Conservation (phyloP, 1,140 invertebrate species). For the Musca vetustissima region DNA sequence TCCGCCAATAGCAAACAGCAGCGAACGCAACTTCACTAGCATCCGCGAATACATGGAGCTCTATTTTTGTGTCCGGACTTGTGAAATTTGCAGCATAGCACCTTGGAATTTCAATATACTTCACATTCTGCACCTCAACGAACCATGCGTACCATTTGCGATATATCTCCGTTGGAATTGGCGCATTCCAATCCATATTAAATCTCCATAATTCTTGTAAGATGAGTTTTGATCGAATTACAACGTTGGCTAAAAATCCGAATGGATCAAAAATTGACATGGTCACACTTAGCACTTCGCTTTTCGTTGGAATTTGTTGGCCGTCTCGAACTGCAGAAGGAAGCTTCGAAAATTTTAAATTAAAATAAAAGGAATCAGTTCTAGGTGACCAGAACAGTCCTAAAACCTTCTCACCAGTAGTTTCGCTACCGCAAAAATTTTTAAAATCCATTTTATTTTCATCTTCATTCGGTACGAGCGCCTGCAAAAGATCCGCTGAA, state of each 20-base stretch:
- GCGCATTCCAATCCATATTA: constrained; percentile 5
- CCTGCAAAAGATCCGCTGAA: neutral
- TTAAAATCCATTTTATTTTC: neutral
- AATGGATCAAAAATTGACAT: constrained; percentile 15
- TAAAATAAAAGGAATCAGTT: neutral
- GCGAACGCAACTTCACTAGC: neutral
- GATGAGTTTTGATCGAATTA: constrained; percentile 1
- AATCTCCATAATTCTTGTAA: too few species aligned
- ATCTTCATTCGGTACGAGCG: neutral
- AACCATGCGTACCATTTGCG: constrained; percentile 10
- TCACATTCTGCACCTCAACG: neutral
- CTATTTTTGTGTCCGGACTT: neutral
- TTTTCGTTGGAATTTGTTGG: neutral
- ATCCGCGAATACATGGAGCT: constrained; percentile 3
- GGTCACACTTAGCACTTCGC: neutral
- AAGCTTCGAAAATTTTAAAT: constrained; percentile 7
- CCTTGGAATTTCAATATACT: neutral
- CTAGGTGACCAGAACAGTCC: neutral
- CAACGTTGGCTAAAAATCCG: neutral
- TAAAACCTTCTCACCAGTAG: neutral
- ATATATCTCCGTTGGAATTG: neutral
- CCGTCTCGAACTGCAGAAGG: neutral
- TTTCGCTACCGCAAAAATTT: neutral
- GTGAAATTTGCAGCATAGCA: neutral
- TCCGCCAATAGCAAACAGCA: neutral